Conservation (phyloP, 2,113 vertebrate species). For the Typhlomys cinereus region DNA sequence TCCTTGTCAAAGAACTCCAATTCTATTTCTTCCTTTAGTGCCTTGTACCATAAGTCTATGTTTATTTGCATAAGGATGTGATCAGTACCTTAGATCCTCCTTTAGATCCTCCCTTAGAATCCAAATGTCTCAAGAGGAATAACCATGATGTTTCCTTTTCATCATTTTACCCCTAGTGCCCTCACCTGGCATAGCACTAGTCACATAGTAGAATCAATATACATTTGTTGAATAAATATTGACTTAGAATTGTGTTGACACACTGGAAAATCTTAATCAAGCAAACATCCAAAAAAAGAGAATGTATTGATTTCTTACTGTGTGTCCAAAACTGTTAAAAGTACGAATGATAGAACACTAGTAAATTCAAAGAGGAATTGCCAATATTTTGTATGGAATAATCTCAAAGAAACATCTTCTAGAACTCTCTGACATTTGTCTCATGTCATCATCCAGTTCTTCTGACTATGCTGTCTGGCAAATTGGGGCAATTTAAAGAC, state of each 20-base stretch:
- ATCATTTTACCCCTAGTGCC: slow-evolving; percentile 12
- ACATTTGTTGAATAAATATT: slow-evolving; percentile 62
- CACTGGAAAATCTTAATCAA: slow-evolving; percentile 51
- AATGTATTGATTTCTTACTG: slow-evolving; percentile 45
- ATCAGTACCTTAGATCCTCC: neutral
- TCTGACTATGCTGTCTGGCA: neutral
- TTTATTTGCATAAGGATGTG: slow-evolving; percentile 21
- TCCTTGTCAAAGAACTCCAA: neutral
- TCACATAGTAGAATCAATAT: neutral
- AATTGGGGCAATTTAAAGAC: neutral
- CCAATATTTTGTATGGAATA: neutral
- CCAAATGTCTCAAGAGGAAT: neutral
- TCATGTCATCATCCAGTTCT: neutral
- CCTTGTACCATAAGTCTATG: neutral
- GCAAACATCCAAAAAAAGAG: neutral
- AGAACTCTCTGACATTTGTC: neutral
- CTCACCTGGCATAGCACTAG: neutral
- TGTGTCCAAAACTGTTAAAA: neutral
- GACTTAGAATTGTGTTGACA: slow-evolving; percentile 46
- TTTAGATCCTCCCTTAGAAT: neutral
- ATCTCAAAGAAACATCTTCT: neutral
- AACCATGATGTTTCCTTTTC: slow-evolving; percentile 16
- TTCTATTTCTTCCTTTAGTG: neutral
- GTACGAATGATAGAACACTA: neutral
- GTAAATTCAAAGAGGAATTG: slow-evolving; percentile 16